Conservation (phyloP, 2,797 vertebrate species). For the Cetoscarus ocellatus region DNA sequence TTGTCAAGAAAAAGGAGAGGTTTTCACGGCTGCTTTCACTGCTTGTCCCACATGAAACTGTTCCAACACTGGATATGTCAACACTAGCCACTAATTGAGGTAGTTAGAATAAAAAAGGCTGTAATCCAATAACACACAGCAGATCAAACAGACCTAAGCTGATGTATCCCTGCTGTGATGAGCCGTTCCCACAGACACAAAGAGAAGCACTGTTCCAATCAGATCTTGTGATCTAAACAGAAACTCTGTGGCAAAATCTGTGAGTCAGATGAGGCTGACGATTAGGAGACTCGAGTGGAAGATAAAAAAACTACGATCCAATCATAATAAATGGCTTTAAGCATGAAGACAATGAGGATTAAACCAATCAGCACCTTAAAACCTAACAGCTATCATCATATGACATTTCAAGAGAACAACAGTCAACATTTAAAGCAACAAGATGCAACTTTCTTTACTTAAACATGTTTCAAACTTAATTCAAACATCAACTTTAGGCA, state of each 20-base stretch:
- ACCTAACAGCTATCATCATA: too few relatives aligned
- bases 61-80: conserved; percentile 29
- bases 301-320: too few relatives aligned
- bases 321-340: too few relatives aligned
- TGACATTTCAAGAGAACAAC: too few relatives aligned
- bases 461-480: too few relatives aligned
- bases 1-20: not conserved
- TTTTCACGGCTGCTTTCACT: conserved; percentile 15
- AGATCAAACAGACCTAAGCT: conserved; percentile 17
- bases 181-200: conserved; percentile 38
- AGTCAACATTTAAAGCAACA: too few relatives aligned
- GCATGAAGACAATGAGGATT: too few relatives aligned
- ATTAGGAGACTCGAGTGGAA: not conserved
- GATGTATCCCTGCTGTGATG: not conserved
- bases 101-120: not conserved
- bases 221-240: not conserved
- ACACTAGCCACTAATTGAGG: conserved; percentile 23
- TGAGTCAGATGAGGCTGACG: not conserved
- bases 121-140: conserved; percentile 13
- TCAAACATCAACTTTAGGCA: too few relatives aligned
- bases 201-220: conserved; percentile 1
- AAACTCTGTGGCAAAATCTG: not conserved
- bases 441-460: too few relatives aligned
- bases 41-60: conserved; percentile 10
- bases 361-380: too few relatives aligned